A percentile compares a stretch with the other conserved stretches of the same genome.
Evolutionary conservation across 2,797 vertebrate genomes (phyloP).

Genomic region (Choloepus didactylus): DNA sequence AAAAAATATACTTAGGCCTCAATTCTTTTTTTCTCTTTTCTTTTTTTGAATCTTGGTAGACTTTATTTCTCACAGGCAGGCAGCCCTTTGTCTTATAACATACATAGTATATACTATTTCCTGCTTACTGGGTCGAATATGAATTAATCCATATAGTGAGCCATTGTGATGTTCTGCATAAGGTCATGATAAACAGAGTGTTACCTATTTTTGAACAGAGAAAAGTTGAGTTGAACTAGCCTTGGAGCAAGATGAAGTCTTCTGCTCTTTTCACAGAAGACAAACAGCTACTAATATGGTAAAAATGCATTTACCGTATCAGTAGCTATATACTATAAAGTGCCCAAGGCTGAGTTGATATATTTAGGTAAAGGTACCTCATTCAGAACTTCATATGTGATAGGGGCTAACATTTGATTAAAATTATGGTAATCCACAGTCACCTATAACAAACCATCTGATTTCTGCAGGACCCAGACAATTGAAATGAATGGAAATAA

Average conservation of each 20-base stretch:
- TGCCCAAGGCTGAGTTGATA: not conserved
- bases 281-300: not conserved
- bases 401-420: not conserved
- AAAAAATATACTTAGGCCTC: not conserved
- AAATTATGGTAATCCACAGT: not conserved
- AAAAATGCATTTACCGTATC: not conserved
- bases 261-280: not conserved
- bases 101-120: not conserved
- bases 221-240: not conserved
- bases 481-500: not conserved
- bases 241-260: not conserved
- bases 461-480: not conserved
- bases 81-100: not conserved
- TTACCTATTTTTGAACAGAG: not conserved
- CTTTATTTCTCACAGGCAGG: not conserved
- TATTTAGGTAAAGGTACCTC: not conserved
- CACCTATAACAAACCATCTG: not conserved
- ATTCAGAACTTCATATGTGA: not conserved
- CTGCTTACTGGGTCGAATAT: not conserved
- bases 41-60: not conserved
- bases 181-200: not conserved
- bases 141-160: not conserved
- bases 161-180: not conserved
- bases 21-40: too few relatives aligned
- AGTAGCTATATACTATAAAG: not conserved